Base-by-base conservation (phyloP, 2,797 vertebrate species). In the Neopelma chrysocephalum region DNA sequence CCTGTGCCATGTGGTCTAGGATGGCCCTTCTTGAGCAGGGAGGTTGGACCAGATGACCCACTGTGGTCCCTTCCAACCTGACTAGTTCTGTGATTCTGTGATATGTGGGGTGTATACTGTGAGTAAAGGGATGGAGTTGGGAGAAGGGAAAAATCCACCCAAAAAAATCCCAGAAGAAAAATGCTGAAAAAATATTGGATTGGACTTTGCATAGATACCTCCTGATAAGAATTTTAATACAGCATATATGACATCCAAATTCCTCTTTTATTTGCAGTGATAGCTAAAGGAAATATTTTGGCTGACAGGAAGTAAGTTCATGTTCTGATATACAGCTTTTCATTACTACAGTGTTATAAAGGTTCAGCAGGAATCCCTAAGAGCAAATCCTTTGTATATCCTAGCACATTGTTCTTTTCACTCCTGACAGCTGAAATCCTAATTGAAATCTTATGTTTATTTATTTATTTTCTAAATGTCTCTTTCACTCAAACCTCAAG, bases 401-500 rank as follows among this genome's bases (percentile, higher is more conserved):
- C 65, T 61, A 71, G 45, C 58, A 66, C 57, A 90, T 73, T 85
- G 54, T 85, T 94, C 85, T 94, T 88, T 92, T 56, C 86, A 66
- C 38, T 89, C 65, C 91, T 89, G 68, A 94, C 18, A 36, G 72
- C 75, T 93, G 64, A 94, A 95, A 90, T 89, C 34, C 87, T 91
- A 95, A 94, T 87, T 94, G 82, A 90, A 94, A 94, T 83, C 38
- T 86, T 71, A 48, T 20, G 56, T 27, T 92, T 94, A 77, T 93
- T 95, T 93, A 87, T 90, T 88, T 89, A 84, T 95, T 93, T 94
- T 93, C 81, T 65, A 95, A 94, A 93, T 80, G 76, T 91, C 94
- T 72, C 73, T 70, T 89, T 95, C 62, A 85, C 36, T 76, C 45
- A 72, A 95, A 94, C 58, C 54, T 89, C 78, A 90, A 89, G 68